phyloP scores from a whole-genome alignment of 2,797 vertebrate genomes.

The Etheostoma perlongum region DNA sequence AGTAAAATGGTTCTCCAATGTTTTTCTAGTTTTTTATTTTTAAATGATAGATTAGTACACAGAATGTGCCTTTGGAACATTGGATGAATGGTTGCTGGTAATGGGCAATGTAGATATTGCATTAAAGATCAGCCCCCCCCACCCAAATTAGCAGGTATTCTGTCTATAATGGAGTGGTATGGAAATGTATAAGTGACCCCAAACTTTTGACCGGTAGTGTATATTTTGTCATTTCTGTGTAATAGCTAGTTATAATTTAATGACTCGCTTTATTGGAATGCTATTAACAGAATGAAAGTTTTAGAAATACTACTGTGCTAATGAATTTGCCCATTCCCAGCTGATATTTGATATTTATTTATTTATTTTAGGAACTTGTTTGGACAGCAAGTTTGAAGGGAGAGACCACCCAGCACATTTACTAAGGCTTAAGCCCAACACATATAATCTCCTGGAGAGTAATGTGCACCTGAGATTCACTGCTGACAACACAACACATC shows the following conservation, averaged over 20 bases:
- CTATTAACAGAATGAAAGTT: not conserved
- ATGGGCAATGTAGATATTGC: too few relatives aligned
- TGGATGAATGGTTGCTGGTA: too few relatives aligned
- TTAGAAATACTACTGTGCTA: not conserved
- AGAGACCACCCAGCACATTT: not conserved
- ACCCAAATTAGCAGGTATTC: too few relatives aligned
- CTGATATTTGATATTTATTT: not conserved
- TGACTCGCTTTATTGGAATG: not conserved
- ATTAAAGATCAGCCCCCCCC: too few relatives aligned
- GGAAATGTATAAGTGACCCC: too few relatives aligned
- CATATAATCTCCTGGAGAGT: not conserved
- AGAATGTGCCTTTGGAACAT: too few relatives aligned
- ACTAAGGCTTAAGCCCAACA: not conserved
- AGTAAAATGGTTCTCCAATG: too few relatives aligned
- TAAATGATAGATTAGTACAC: too few relatives aligned
- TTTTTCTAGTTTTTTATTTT: too few relatives aligned
- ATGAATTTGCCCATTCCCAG: not conserved
- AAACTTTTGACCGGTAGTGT: too few relatives aligned
- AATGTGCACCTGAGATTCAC: conserved; percentile 4
- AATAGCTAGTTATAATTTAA: not conserved
- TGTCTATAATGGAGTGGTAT: too few relatives aligned
- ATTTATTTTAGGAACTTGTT: not conserved
- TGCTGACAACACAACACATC: conserved; percentile 19
- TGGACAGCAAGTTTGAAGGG: not conserved
- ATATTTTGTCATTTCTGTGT: not conserved